phyloP scores from a whole-genome alignment of 37 sponge, comb jelly and placozoan species.

The Theonella swinhoei region DNA sequence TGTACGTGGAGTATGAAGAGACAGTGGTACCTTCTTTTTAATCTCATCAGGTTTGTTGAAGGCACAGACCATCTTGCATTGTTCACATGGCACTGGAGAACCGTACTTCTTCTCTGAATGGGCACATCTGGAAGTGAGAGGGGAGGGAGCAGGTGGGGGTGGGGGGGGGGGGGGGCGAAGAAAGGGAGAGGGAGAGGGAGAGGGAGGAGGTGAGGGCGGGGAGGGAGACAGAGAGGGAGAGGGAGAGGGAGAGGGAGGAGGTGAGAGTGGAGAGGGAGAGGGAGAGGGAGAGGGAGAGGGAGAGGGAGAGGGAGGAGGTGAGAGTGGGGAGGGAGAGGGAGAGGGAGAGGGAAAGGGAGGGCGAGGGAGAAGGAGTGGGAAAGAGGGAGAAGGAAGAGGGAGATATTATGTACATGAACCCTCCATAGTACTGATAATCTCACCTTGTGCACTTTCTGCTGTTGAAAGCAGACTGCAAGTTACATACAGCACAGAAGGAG shows the following conservation, averaged over 20 bases:
- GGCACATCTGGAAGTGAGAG: slow-evolving; percentile 53
- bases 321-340: neutral
- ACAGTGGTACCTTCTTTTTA: slow-evolving; percentile 63
- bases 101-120: slow-evolving; percentile 85
- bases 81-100: slow-evolving; percentile 67
- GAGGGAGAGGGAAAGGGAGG: neutral
- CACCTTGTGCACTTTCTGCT: slow-evolving; percentile 81
- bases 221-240: too few relatives aligned
- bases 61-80: slow-evolving; percentile 79
- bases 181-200: too few relatives aligned
- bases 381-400: too few relatives aligned
- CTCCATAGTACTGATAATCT: neutral
- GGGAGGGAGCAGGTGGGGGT: neutral
- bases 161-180: too few relatives aligned
- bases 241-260: too few relatives aligned
- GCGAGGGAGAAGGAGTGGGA: too few relatives aligned
- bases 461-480: slow-evolving; percentile 78
- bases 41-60: slow-evolving; percentile 70
- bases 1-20: neutral
- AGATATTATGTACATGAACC: too few relatives aligned
- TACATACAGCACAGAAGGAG: slow-evolving; percentile 65
- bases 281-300: slow-evolving; percentile 4
- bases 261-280: too few relatives aligned
- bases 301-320: too few relatives aligned
- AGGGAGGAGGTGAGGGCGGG: too few relatives aligned